Evolutionary conservation across 23 tunicate species (phyloP).

Genomic region (Halocynthia roretzi): DNA sequence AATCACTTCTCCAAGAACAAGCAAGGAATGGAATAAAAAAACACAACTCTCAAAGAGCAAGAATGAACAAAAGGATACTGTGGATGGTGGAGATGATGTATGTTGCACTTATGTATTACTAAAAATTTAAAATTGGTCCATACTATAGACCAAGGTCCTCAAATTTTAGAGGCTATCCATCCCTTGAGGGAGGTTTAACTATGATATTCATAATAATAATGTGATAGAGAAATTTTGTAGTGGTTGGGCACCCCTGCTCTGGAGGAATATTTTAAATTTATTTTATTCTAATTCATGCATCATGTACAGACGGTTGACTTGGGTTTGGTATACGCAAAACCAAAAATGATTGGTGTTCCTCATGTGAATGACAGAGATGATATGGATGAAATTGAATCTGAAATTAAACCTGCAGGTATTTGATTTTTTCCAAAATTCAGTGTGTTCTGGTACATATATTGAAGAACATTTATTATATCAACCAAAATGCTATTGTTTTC

Average conservation of each 20-base stretch:
- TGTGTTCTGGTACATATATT: too few relatives aligned
- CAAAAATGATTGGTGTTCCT: conserved; percentile 29
- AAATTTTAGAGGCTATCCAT: too few relatives aligned
- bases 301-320: conserved; percentile 16
- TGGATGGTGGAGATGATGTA: conserved; percentile 10
- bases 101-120: too few relatives aligned
- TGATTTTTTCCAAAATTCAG: background rate
- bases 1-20: background rate
- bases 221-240: too few relatives aligned
- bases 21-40: conserved; percentile 12
- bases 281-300: background rate
- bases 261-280: too few relatives aligned
- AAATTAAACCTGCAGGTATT: conserved; percentile 7
- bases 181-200: too few relatives aligned
- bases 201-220: too few relatives aligned
- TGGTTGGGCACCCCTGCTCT: too few relatives aligned
- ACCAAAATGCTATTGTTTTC: too few relatives aligned
- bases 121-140: too few relatives aligned
- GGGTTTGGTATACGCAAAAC: conserved; percentile 39
- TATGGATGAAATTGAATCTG: conserved; percentile 16
- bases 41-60: background rate
- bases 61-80: background rate
- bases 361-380: conserved; percentile 3
- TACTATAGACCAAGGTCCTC: too few relatives aligned
- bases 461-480: too few relatives aligned